Evolutionary conservation across 2,888 invertebrate species (phyloP), one percentile per base, ranked within the genome.

Genomic region (Leucophenga montana): DNA sequence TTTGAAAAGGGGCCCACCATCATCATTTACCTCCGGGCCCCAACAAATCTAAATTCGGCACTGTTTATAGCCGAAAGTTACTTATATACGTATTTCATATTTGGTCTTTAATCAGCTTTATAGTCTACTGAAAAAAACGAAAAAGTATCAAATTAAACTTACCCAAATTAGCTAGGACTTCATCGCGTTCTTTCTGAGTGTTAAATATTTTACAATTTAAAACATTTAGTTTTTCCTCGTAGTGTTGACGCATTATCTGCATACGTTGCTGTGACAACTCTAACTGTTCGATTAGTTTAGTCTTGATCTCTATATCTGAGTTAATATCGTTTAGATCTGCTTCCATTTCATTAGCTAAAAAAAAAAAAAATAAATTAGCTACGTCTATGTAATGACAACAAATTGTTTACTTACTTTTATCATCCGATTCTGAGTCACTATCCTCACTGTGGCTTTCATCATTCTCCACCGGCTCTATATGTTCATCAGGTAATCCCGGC

Each of bases 221-320:
- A 72, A 95, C 94, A 74, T 92, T 91, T 13, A 98, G 90, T 83
- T 98, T 95, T 72, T 96, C 95, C 89, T 99, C 98, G 89, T 98
- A 99, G 86, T 98, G 97, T 75, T 93, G 92, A 71, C 94, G 92
- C 91, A 98, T 93, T 0, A 94, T 92, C 66, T 95, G 93, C 85
- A 98, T 91, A 62, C 97, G 90, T 67, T 95, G 92, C 86, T 98
- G 97, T 0, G 96, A 96, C 70, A 94, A 89, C 87, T 99, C 98
- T 76, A 99, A 89, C 84, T 98, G 97, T 83, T 97, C 97, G 74
- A 99, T 97, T 57, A 99, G 90, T 69, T 96, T 94, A 78, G 97
- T 95, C 87, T 99, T 99, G 68, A 97, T 95, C 85, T 95, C 95
- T 76, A 99, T 98, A 88, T 98, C 97, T 61, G 95, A 95, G 69